Percentiles rank a stretch among this genome's conserved stretches.
phyloP scores from a whole-genome alignment of 2,797 vertebrate genomes.

The Labeo calbasu region DNA sequence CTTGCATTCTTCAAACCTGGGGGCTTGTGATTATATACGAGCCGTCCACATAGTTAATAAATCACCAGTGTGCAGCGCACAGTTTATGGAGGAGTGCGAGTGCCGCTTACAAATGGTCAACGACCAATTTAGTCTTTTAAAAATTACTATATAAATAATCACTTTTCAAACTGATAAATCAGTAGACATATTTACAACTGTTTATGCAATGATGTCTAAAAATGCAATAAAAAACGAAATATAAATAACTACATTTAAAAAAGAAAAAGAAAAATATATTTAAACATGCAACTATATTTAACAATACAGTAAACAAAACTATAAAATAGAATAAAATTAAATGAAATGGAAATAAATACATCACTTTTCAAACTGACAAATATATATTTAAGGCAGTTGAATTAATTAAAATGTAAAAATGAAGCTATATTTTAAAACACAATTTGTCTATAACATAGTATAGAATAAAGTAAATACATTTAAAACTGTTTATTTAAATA shows the following conservation, averaged over 20 bases:
- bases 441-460: no score
- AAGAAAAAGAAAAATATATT: not conserved
- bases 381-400: no score
- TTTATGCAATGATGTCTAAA: not conserved
- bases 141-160: not conserved
- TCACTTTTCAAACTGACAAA: not conserved
- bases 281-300: not conserved
- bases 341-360: not conserved
- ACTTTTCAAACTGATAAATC: not conserved
- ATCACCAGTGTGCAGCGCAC: not conserved
- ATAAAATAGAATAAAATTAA: not conserved
- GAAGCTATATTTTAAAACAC: no score
- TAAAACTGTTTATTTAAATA: no score
- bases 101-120: not conserved
- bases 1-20: constrained; percentile 17
- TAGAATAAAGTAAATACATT: no score
- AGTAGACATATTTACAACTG: not conserved
- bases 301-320: not conserved
- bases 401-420: not conserved
- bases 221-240: not conserved
- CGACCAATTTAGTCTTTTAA: not conserved
- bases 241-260: not conserved
- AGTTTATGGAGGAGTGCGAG: not conserved
- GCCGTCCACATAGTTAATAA: not conserved
- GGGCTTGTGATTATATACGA: constrained; percentile 17